A percentile compares a stretch with the other conserved stretches of the same genome.
Evolutionary conservation across 2,888 invertebrate genomes (phyloP).

Genomic region (Aspidapion aeneum): DNA sequence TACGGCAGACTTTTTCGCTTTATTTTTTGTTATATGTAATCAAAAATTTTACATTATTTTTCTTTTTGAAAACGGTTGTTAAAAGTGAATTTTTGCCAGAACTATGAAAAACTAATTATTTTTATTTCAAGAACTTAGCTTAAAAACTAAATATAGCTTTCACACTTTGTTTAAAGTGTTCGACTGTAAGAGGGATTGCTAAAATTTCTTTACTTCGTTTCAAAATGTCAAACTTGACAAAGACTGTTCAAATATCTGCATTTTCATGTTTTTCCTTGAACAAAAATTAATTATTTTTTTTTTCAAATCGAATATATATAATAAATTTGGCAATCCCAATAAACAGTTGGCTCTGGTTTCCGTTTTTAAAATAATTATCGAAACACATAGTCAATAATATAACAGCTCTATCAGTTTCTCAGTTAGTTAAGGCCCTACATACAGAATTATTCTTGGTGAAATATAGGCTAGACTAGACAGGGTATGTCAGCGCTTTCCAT

Average conservation of each 20-base stretch:
- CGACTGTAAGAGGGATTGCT: background rate
- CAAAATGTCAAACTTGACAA: background rate
- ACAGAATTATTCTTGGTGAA: too few species aligned
- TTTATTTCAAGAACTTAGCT: background rate
- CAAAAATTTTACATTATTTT: background rate
- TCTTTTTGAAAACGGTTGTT: background rate
- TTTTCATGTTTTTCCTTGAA: too few species aligned
- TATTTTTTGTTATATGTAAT: too few species aligned
- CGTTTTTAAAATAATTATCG: background rate
- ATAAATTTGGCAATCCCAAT: conserved; percentile 19
- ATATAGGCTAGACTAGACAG: too few species aligned
- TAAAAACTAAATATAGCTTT: too few species aligned
- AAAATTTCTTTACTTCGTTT: background rate
- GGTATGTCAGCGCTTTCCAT: too few species aligned
- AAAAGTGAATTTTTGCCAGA: too few species aligned
- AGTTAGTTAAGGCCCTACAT: too few species aligned
- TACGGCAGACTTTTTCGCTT: too few species aligned
- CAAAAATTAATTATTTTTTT: too few species aligned
- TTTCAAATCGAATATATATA: background rate
- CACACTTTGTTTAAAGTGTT: background rate
- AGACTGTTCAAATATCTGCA: background rate
- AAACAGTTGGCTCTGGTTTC: conserved; percentile 26
- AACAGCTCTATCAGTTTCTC: too few species aligned
- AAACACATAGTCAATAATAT: conserved; percentile 1
- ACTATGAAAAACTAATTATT: background rate